Evolutionary conservation across 2,888 invertebrate species (phyloP), one percentile per base, ranked within the genome.

Genomic region (Iphiclides podalirius): DNA sequence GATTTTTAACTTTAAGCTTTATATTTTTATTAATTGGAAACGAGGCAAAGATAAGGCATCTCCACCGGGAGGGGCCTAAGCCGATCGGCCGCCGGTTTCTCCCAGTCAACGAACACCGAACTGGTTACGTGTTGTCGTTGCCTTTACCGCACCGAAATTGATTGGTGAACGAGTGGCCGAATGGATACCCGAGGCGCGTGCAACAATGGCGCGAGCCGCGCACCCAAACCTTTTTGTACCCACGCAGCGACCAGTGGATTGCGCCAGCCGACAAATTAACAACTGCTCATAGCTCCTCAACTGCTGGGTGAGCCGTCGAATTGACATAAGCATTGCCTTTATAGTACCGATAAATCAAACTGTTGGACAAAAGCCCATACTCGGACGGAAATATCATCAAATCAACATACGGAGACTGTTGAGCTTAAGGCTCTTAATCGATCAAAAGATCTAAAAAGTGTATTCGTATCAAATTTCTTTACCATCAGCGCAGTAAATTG

Each of bases 71-170:
- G 11, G 31, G 12, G 31, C 2, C 31, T 31, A n/a, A 40, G 15
- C 40, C 8, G n/a, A 9, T 17, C 9, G 35, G 12, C 42, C 33
- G 33, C 20, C 44, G 23, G 26, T 35, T 35, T 37, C 36, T 28
- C 44, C 36, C 23, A 23, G 11, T 28, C n/a, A 44, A 36, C 33
- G 42, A 42, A 42, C 15, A 34, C 20, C 33, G 28, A 33, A 42
- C 42, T 31, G 42, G 42, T 42, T 42, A 16, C 28, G 33, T 33
- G 42, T 17, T 33, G 42, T 12, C 42, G 12, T 42, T 34, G 34
- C 42, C 33, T 42, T 31, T 42, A 17, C 16, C 12, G 20, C 16
- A 41, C 33, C 34, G n/a, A 42, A n/a, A 42, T 42, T 34, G 42
- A 33, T 42, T 34, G 42, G 31, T 40, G 31, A 4, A 31, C 31